phyloP scores from a whole-genome alignment of 1,140 invertebrate genomes.

The Chrysomallon squamiferum region DNA sequence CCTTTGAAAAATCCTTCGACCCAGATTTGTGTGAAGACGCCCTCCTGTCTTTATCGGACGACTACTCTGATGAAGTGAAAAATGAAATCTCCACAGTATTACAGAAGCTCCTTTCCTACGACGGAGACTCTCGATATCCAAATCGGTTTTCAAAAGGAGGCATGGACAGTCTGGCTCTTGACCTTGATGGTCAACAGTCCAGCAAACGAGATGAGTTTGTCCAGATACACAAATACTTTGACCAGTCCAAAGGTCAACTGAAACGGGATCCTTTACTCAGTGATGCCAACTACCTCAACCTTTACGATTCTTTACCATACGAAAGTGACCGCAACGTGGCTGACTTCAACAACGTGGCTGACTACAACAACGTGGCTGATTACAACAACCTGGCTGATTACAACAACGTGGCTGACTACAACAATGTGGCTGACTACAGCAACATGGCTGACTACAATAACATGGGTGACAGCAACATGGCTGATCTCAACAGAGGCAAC shows the following conservation, averaged over 20 bases:
- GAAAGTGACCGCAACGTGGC: too few relatives aligned
- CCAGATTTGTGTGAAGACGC: slow-evolving; percentile 28
- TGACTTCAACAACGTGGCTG: too few relatives aligned
- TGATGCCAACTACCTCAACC: too few relatives aligned
- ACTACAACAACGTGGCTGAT: too few relatives aligned
- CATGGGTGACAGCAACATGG: too few relatives aligned
- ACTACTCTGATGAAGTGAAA: slow-evolving; percentile 13
- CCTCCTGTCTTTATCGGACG: slow-evolving; percentile 9
- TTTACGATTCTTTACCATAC: too few relatives aligned
- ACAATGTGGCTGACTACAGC: too few relatives aligned
- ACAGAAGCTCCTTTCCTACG: slow-evolving; percentile 21
- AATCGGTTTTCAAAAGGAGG: not conserved
- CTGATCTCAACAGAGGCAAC: too few relatives aligned
- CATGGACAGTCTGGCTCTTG: not conserved
- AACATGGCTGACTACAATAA: too few relatives aligned
- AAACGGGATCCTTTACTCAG: slow-evolving; percentile 26
- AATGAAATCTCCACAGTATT: slow-evolving; percentile 30
- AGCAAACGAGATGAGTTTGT: slow-evolving; percentile 50
- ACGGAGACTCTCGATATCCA: not conserved
- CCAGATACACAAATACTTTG: slow-evolving; percentile 51
- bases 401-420: too few relatives aligned
- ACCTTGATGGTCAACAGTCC: slow-evolving; percentile 14
- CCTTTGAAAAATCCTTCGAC: slow-evolving; percentile 19
- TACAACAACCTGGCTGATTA: too few relatives aligned
- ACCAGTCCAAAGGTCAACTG: slow-evolving; percentile 36